phyloP scores from a whole-genome alignment of 1,140 invertebrate genomes.

The Amyelois transitella region DNA sequence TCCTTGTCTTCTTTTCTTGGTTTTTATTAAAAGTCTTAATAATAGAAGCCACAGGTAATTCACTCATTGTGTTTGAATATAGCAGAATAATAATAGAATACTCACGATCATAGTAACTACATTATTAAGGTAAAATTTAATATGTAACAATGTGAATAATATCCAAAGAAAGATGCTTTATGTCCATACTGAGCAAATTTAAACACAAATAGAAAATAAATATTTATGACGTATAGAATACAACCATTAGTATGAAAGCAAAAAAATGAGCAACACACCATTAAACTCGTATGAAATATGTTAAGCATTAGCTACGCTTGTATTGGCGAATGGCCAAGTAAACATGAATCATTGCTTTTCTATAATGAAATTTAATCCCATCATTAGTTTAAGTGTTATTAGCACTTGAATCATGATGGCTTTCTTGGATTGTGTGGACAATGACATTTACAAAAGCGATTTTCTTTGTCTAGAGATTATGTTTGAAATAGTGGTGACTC shows the following conservation, averaged over 20 bases:
- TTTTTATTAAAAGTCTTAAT: too few species aligned
- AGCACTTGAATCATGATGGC: background rate
- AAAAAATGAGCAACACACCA: background rate
- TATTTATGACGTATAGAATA: background rate
- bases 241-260: background rate
- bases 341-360: conserved; percentile 19
- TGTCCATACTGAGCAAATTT: background rate
- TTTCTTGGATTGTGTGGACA: too few species aligned
- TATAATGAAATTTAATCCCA: conserved; percentile 24
- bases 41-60: too few species aligned
- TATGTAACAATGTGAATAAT: background rate
- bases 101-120: too few species aligned
- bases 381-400: conserved; percentile 19
- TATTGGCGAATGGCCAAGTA: conserved; percentile 14
- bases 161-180: background rate
- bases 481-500: too few species aligned
- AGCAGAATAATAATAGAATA: too few species aligned
- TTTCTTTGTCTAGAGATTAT: too few species aligned
- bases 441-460: too few species aligned
- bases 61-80: too few species aligned
- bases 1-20: too few species aligned
- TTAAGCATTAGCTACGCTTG: conserved; percentile 1
- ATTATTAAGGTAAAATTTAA: background rate
- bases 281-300: background rate
- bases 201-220: background rate